Evolutionary conservation across 2,113 vertebrate species (phyloP), one percentile per base, ranked within the genome.

Genomic region (Lota lota): DNA sequence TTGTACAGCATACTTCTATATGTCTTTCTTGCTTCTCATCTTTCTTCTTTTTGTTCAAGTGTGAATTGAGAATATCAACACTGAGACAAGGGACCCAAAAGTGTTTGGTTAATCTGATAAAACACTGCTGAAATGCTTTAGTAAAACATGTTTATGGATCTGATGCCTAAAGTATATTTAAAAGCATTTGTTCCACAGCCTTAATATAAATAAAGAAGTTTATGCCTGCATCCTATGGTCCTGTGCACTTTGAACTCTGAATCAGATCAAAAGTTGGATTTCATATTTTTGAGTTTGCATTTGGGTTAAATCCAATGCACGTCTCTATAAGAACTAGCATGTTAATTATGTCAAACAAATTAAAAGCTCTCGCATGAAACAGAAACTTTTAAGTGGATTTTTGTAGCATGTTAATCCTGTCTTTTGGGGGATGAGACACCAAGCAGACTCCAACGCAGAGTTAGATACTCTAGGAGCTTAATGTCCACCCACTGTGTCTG

Each of bases 51-150:
- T 67, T 60, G 67, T 11, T 62, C 14, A 82, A 64, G 78, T 78
- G 78, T 78, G 66, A 79, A 81, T 83, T 78, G 59, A 71, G 79
- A 82, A 81, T 73, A 77, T 74, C 72, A 74, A 76, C 54, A 69
- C 69, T 64, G 51, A 74, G 57, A 76, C 64, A 21, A 47, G 40
- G 2, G 63, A 68, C 63, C 78, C 78, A 66, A 57, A 6, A 56
- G 74, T 78, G 66, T 40, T 72, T 59, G 74, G 54, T 61, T 24
- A 61, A 74, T 78, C 61, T 67, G 73, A 78, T 74, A 68, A 59
- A 22, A 63, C 70, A 64, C 62, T 67, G 64, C n/a, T 69, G 22
- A 71, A 65, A 69, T 72, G 77, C 47, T 69, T 28, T 19, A 7
- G 5, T 33, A 51, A 63, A 54, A 70, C 24, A 18, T 24, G 58